These are phyloP conservation scores for Fabriciana adippe DNA, from an alignment of 2,888 invertebrate genomes.

Conservation along the genomic window DNA sequence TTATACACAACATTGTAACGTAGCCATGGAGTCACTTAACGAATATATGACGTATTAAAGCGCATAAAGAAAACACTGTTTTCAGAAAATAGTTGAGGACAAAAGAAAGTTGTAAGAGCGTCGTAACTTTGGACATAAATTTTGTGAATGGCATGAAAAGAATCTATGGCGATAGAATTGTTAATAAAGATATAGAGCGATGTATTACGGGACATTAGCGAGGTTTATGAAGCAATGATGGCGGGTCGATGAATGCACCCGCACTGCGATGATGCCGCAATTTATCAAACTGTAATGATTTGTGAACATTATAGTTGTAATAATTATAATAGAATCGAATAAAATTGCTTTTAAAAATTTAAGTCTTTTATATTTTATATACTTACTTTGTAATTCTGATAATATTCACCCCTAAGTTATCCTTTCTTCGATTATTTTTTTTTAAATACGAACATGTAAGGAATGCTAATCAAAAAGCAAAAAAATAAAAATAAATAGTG, in stretches of 20 bases:
- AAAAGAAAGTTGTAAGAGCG: slow-evolving; percentile 75
- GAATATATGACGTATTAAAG: slow-evolving; percentile 78
- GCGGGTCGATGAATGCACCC: slow-evolving; percentile 68
- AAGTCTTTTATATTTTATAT: background rate
- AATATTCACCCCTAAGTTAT: too few relatives aligned
- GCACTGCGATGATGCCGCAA: slow-evolving; percentile 50
- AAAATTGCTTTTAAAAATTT: background rate
- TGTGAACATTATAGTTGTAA: slow-evolving; percentile 10
- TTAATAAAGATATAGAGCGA: slow-evolving; percentile 81
- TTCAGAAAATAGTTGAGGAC: slow-evolving; percentile 78
- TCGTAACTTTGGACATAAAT: slow-evolving; percentile 77
- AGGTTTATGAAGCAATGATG: slow-evolving; percentile 67
- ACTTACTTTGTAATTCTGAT: too few relatives aligned
- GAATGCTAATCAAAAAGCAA: too few relatives aligned
- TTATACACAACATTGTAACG: slow-evolving; percentile 74
- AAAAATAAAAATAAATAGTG: too few relatives aligned
- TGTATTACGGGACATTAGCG: slow-evolving; percentile 78
- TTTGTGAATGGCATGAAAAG: slow-evolving; percentile 73
- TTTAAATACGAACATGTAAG: too few relatives aligned
- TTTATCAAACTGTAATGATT: slow-evolving; percentile 51
- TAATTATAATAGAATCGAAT: background rate
- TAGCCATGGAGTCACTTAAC: slow-evolving; percentile 69
- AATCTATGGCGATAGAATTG: slow-evolving; percentile 76
- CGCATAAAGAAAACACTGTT: slow-evolving; percentile 80
- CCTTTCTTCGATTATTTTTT: too few relatives aligned